Evolutionary conservation across 2,888 invertebrate species (phyloP), one percentile per base, ranked within the genome.

Genomic region (Platycheirus rosarum): DNA sequence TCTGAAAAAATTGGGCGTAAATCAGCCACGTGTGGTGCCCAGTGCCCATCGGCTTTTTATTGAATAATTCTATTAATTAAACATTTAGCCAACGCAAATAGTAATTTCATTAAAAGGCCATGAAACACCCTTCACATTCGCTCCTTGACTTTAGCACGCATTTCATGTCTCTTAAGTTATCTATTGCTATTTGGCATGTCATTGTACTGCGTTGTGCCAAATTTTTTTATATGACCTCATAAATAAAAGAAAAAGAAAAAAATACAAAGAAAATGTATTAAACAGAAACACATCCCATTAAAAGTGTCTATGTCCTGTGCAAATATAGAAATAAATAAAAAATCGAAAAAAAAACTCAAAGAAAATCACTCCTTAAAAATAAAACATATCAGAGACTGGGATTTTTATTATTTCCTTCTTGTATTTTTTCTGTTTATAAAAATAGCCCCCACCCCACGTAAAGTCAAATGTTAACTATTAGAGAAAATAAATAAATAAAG

Each of bases 381-480:
- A 23, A 23, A 23, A 23, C 2, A 23, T 9, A 26, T 40, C 23
- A 40, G 35, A 40, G 37, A 57, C 57, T 57, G 57, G 57, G 57
- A 40, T 40, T 51, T 32, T 32, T 11, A 32, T 51, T 32, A 29
- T 48, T 35, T 49, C 63, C 32, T 51, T 7, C 20, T 40, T 57
- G n/a, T 37, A 35, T 42, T 68, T 44, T n/a, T 63, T 65, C 16
- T 18, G 14, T 20, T 23, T 60, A 29, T 29, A 63, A 49, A 74
- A 74, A 79, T 79, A 79, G 63, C 42, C 26, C 42, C 62, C 26
- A 55, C 55, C 73, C 73, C 79, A 57, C 74, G 62, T 68, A 55
- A 40, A 32, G 35, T 57, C 40, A 69, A 63, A 74, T 49, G 14
- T 55, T 57, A 79, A 57, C 78, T 63, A 57, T 69, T 57, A 74